Evolutionary conservation across 1,140 invertebrate genomes (phyloP).

Genomic region (Heliothis virescens): DNA sequence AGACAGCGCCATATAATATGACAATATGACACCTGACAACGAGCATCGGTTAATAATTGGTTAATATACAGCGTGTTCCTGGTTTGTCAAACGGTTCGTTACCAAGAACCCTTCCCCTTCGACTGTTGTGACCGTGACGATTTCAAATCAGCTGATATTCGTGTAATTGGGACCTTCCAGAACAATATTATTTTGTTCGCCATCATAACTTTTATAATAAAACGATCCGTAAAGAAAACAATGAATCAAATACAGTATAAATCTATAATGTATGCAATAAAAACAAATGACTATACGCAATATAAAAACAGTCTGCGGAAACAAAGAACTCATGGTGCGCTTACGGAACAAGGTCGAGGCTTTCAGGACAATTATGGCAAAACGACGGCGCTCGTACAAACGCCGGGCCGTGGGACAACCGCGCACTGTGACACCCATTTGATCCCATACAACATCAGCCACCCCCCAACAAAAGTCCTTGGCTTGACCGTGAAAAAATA

Average conservation of each 20-base stretch:
- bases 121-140: background rate
- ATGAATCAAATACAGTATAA: background rate
- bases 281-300: conserved; percentile 9
- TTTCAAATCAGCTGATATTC: conserved; percentile 5
- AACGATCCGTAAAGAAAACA: background rate
- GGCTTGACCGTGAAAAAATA: conserved; percentile 77
- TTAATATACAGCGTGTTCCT: background rate
- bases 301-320: conserved; percentile 55
- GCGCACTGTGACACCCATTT: conserved; percentile 52
- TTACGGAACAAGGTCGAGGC: conserved; percentile 72
- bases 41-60: background rate
- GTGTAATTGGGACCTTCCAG: background rate
- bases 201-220: no score
- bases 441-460: conserved; percentile 56
- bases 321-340: conserved; percentile 68
- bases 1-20: no score
- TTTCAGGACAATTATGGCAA: conserved; percentile 69
- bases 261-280: background rate
- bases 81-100: background rate
- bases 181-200: background rate
- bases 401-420: conserved; percentile 52
- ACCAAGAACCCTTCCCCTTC: conserved; percentile 11
- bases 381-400: conserved; percentile 57
- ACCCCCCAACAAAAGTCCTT: conserved; percentile 68
- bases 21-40: conserved; percentile 9